phyloP scores from a whole-genome alignment of 92 coral and sea anemone species.

The Porites cylindrica region DNA sequence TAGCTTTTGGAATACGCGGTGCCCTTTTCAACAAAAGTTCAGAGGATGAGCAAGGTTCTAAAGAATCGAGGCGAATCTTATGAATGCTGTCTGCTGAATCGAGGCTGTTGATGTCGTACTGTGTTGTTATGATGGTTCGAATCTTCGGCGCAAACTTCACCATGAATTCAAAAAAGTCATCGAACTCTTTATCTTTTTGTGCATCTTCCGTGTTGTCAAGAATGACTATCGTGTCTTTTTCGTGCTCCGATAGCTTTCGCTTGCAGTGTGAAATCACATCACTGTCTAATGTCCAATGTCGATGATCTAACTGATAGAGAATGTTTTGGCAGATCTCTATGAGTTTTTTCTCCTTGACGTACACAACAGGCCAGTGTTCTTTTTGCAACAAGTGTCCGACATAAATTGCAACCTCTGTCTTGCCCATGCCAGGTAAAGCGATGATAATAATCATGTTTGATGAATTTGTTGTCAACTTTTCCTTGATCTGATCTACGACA shows the following conservation, averaged over 20 bases:
- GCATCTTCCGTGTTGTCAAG: slow-evolving; percentile 59
- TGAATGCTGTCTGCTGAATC: background rate
- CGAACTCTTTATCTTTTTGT: slow-evolving; percentile 9
- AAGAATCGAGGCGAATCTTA: slow-evolving; percentile 11
- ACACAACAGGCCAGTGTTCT: background rate
- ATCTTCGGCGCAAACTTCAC: slow-evolving; percentile 6
- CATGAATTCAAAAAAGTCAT: background rate
- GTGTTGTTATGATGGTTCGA: slow-evolving; percentile 13
- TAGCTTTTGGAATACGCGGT: background rate
- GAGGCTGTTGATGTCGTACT: background rate
- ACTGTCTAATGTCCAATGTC: slow-evolving; percentile 15
- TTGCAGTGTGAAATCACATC: slow-evolving; percentile 34
- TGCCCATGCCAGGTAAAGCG: background rate
- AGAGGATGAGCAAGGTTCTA: background rate
- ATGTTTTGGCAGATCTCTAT: background rate
- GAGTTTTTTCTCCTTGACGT: background rate
- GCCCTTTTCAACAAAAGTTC: background rate
- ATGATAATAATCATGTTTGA: background rate
- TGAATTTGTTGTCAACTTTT: background rate
- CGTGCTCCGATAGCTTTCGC: slow-evolving; percentile 10
- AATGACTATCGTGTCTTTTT: slow-evolving; percentile 31
- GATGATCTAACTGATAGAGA: slow-evolving; percentile 1
- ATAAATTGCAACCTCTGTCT: background rate
- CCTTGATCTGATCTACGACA: background rate
- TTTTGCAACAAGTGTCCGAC: background rate